These are phyloP conservation scores for Pocillopora meandrina DNA, from an alignment of 92 coral and sea anemone genomes.

Conservation along the genomic window DNA sequence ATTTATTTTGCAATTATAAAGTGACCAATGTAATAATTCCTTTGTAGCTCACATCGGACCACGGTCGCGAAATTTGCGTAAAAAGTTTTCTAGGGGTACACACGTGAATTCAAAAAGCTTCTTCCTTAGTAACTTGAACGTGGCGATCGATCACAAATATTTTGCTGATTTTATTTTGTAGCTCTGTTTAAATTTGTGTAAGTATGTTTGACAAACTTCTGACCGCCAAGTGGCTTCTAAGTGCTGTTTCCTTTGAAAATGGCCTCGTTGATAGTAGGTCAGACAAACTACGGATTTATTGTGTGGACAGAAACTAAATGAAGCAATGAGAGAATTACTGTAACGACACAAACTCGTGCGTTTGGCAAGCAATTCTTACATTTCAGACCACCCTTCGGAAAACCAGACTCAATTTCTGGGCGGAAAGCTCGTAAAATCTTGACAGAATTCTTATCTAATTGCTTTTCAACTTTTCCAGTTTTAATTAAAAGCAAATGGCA, in stretches of 20 bases:
- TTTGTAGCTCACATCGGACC: background rate
- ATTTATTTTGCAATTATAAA: conserved; percentile 26
- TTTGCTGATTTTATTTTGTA: background rate
- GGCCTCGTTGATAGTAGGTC: conserved; percentile 60
- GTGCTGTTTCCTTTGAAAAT: conserved; percentile 27
- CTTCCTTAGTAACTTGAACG: background rate
- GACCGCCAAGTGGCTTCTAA: background rate
- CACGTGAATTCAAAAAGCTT: background rate
- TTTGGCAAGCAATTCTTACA: background rate
- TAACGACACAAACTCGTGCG: too few relatives aligned
- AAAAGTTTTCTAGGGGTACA: too few relatives aligned
- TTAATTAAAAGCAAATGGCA: too few relatives aligned
- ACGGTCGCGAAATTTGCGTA: background rate
- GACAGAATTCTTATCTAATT: too few relatives aligned
- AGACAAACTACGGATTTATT: conserved; percentile 37
- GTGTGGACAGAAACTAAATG: background rate
- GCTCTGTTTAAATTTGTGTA: conserved; percentile 28
- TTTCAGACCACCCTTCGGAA: conserved; percentile 8
- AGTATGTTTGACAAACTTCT: conserved; percentile 1
- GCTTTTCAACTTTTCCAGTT: too few relatives aligned
- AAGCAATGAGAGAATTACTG: too few relatives aligned
- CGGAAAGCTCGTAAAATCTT: too few relatives aligned
- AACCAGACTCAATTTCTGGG: conserved; percentile 27
- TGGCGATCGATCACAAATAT: background rate
- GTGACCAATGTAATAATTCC: background rate